A percentile compares a stretch with the other conserved stretches of the same genome.
Conservation (phyloP, 2,888 invertebrate species). For the Apamea crenata region DNA sequence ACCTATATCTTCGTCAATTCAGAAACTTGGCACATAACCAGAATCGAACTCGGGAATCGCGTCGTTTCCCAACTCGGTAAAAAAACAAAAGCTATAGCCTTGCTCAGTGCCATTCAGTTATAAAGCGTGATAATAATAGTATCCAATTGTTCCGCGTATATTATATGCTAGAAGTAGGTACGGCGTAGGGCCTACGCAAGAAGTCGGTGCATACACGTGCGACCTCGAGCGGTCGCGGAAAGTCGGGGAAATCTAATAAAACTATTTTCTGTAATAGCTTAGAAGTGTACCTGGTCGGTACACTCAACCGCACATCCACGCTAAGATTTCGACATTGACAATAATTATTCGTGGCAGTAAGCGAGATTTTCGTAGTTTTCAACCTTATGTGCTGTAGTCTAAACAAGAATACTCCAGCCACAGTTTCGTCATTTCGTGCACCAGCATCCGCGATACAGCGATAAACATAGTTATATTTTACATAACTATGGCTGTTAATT, state of each 20-base stretch:
- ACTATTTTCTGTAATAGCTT: background rate
- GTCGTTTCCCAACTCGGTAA: slow-evolving; percentile 28
- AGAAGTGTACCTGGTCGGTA: background rate
- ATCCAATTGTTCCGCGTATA: slow-evolving; percentile 18
- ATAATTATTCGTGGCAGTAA: background rate
- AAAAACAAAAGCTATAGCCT: slow-evolving; percentile 26
- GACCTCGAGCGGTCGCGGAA: slow-evolving; percentile 36
- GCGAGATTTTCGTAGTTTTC: background rate
- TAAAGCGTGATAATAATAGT: slow-evolving; percentile 27
- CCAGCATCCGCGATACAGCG: background rate
- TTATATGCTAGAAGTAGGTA: background rate
- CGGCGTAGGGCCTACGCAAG: slow-evolving; percentile 9
- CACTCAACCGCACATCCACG: background rate
- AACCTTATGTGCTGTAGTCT: background rate
- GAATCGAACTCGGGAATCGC: slow-evolving; percentile 16
- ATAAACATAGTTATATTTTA: background rate
- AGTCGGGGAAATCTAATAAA: slow-evolving; percentile 25
- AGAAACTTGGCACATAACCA: slow-evolving; percentile 43
- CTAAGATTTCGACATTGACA: background rate
- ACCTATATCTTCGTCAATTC: slow-evolving; percentile 10
- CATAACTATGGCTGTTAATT: background rate
- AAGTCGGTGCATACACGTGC: slow-evolving; percentile 35
- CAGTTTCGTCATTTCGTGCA: background rate
- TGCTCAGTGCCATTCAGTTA: slow-evolving; percentile 21
- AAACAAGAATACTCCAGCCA: background rate